Conservation (phyloP, 2,113 vertebrate species). For the Formicarius rufipectus region DNA sequence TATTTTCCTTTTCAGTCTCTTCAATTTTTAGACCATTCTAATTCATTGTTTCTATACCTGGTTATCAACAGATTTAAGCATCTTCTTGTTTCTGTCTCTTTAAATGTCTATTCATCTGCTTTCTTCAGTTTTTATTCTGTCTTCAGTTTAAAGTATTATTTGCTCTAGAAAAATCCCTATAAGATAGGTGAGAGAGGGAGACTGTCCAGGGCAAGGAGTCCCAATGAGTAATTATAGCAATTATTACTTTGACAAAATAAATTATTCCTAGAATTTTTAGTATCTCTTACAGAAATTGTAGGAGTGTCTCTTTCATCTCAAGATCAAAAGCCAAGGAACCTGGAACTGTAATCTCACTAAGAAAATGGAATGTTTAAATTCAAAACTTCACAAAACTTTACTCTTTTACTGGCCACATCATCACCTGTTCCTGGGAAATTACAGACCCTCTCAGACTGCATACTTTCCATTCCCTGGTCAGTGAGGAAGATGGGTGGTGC, state of each 20-base stretch:
- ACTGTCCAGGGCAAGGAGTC: not conserved
- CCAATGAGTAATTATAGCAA: not conserved
- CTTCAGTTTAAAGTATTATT: not conserved
- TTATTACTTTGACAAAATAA: not conserved
- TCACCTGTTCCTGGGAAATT: not conserved
- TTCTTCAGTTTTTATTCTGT: not conserved
- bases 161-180: not conserved
- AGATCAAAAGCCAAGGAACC: not conserved
- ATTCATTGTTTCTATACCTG: not conserved
- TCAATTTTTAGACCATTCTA: not conserved
- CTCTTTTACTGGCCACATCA: not conserved
- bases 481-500: not conserved
- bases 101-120: not conserved
- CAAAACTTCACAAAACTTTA: not conserved
- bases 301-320: not conserved
- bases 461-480: not conserved
- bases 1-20: not conserved
- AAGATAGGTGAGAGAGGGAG: not conserved
- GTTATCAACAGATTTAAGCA: not conserved
- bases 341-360: not conserved
- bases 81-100: not conserved
- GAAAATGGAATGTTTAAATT: not conserved
- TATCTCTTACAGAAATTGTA: not conserved
- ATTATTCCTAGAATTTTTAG: not conserved
- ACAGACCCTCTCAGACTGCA: accelerated